Evolutionary conservation across 2,113 vertebrate species (phyloP).

Genomic region (Stigmatopora nigra): DNA sequence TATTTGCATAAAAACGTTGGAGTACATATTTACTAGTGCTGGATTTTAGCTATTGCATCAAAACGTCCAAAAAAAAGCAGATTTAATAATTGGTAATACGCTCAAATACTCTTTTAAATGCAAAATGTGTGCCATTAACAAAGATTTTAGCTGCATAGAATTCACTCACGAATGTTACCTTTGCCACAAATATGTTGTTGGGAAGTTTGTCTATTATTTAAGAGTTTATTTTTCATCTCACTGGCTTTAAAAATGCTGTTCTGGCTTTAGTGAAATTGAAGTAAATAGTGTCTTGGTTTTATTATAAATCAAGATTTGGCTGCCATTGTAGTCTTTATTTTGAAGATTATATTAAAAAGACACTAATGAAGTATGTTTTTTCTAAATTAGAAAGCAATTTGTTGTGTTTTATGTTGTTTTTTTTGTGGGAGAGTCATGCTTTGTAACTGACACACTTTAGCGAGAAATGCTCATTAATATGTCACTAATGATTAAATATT

Average conservation of each 20-base stretch:
- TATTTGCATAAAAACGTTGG: not conserved
- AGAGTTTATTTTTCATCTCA: not conserved
- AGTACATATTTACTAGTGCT: not conserved
- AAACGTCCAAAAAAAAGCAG: not conserved
- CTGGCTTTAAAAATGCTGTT: not conserved
- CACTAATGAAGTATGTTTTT: constrained; percentile 14
- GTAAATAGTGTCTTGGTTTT: not conserved
- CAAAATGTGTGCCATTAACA: not conserved
- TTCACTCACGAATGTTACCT: constrained; percentile 16
- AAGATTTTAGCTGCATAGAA: constrained; percentile 7
- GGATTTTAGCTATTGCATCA: too few species aligned
- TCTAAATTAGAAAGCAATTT: constrained; percentile 17
- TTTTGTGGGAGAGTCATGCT: constrained; percentile 2
- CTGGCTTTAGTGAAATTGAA: not conserved
- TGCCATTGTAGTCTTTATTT: not conserved
- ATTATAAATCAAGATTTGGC: not conserved
- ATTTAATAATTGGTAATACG: not conserved
- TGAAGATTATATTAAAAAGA: not conserved
- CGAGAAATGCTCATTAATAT: constrained; percentile 13
- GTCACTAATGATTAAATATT: constrained; percentile 25
- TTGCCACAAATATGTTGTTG: constrained; percentile 3
- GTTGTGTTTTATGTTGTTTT: not conserved
- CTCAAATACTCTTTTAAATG: not conserved
- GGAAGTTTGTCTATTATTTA: constrained; percentile 3
- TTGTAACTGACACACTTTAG: constrained; percentile 17